A percentile compares a stretch with the other conserved stretches of the same genome.
Evolutionary conservation across 2,797 vertebrate genomes (phyloP).

Genomic region (Enteromius trimaculatus): DNA sequence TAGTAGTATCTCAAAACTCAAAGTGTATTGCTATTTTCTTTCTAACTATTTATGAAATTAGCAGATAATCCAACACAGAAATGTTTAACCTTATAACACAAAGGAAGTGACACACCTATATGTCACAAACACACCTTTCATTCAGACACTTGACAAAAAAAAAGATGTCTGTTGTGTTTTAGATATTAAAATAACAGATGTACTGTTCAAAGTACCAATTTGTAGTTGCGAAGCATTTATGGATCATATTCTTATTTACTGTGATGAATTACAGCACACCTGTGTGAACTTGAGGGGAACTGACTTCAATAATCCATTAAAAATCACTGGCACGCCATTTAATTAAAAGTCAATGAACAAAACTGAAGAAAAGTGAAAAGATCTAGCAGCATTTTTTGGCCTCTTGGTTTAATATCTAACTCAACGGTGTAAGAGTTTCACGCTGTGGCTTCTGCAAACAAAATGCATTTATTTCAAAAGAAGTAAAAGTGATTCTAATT

Average conservation of each 20-base stretch:
- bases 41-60: not conserved
- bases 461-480: constrained; percentile 28
- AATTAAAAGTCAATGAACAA: not conserved
- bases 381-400: not conserved
- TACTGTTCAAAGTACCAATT: not conserved
- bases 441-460: not conserved
- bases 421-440: not conserved
- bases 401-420: not conserved
- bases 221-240: not conserved
- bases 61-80: not conserved
- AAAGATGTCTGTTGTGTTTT: not conserved
- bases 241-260: not conserved
- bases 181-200: not conserved
- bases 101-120: not conserved
- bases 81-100: not conserved
- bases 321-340: not conserved
- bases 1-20: too few relatives aligned
- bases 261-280: not conserved
- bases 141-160: not conserved
- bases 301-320: too few relatives aligned
- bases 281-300: not conserved
- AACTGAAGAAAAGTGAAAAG: not conserved
- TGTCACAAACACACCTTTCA: not conserved
- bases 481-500: constrained; percentile 25
- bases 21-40: not conserved